Evolutionary conservation across 2,113 vertebrate species (phyloP).

Genomic region (Saguinus imperator): DNA sequence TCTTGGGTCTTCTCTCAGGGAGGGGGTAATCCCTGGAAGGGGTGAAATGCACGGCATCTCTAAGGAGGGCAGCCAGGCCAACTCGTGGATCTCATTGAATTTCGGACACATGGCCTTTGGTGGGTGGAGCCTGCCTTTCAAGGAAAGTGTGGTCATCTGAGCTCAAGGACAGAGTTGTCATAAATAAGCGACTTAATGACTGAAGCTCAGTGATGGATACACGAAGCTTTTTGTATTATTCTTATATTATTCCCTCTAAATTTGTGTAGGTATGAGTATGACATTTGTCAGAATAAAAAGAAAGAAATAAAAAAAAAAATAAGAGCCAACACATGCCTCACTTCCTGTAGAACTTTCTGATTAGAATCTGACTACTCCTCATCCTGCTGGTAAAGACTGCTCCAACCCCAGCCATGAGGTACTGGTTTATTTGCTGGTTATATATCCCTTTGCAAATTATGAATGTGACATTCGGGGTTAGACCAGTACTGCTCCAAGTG

Average conservation of each 20-base stretch:
- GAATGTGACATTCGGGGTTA: background rate
- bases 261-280: background rate
- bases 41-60: fast-evolving
- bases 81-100: background rate
- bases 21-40: background rate
- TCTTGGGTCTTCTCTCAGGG: background rate
- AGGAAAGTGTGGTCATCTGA: background rate
- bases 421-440: background rate
- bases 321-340: background rate
- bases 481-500: background rate
- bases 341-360: background rate
- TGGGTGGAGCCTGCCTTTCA: background rate
- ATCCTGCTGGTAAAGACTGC: background rate
- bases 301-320: background rate
- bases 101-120: background rate
- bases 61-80: background rate
- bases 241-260: background rate
- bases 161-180: too few relatives aligned
- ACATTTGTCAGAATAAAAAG: background rate
- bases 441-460: background rate
- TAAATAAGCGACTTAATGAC: background rate
- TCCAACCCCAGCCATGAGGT: fast-evolving
- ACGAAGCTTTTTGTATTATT: background rate
- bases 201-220: background rate
- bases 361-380: background rate